Evolutionary conservation across 2,113 vertebrate genomes (phyloP), one percentile per base, ranked within the genome.

Genomic region (Scortum barcoo): DNA sequence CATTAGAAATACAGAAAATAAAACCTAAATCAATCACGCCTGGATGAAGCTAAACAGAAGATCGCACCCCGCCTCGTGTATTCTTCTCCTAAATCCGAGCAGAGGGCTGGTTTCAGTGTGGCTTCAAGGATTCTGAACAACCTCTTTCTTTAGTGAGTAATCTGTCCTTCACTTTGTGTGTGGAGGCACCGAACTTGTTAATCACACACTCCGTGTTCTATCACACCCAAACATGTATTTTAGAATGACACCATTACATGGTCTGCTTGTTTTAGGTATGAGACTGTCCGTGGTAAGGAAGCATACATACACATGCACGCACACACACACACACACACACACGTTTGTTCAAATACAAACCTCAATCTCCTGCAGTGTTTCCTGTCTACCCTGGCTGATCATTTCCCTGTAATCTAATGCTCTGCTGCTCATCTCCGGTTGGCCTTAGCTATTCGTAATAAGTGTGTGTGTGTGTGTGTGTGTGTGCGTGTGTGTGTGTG

Each of bases 381-480:
- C 84, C 81, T 38, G 61, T 86, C 71, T 46, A 51, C 70, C 13
- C 46, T 68, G 54, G 73, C 44, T 72, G 83, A 54, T 86, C 61
- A 84, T 79, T 87, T 81, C 77, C 81, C 73, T 84, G 70, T 78
- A 86, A 88, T 84, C 72, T 84, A 86, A 84, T 70, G 68, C 78
- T 67, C 5, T 19, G 51, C 77, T 78, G 28, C 68, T 76, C 51
- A 78, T 81, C 83, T 91, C 71, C 67, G 62, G 76, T 78, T 40
- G 51, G 67, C 40, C 38, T 63, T n/a, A 54, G 56, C 46, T 54
- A n/a, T n/a, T n/a, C n/a, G n/a, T n/a, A n/a, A n/a, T n/a, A n/a
- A n/a, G 9, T 44, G 63, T 38, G 66, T 33, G 65, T 65, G 30
- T 0, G 24, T 53, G 13, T 26, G 61, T 33, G 19, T 56, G 51